These are phyloP conservation scores for Mixornis gularis DNA, from an alignment of 2,113 vertebrate species.

Conservation along the genomic window DNA sequence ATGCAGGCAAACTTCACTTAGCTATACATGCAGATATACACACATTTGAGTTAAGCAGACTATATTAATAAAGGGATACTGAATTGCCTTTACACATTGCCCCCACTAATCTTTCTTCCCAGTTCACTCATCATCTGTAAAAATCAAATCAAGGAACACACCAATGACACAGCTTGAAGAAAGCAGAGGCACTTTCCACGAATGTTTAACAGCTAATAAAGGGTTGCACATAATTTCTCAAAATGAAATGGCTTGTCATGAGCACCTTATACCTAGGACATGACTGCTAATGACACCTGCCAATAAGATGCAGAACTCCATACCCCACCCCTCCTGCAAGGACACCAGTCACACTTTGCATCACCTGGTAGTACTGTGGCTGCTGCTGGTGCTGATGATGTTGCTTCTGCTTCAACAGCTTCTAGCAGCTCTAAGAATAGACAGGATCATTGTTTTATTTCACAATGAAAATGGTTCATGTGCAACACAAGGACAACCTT, in stretches of 20 bases:
- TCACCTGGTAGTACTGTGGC: constrained; percentile 64
- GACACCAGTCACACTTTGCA: accelerated
- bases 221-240: background rate
- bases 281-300: background rate
- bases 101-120: background rate
- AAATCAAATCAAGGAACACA: background rate
- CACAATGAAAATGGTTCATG: background rate
- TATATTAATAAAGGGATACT: background rate
- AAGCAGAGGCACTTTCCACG: background rate
- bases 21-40: background rate
- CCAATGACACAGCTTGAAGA: background rate
- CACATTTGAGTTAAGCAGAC: background rate
- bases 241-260: background rate
- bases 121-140: background rate
- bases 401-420: constrained; percentile 52
- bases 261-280: background rate
- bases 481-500: background rate
- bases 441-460: background rate
- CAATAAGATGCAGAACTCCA: background rate
- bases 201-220: background rate
- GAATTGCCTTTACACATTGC: background rate
- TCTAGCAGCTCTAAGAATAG: constrained; percentile 66
- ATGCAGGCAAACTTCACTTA: background rate
- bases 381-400: background rate
- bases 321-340: background rate